Conservation (phyloP, 2,888 invertebrate species). For the Zonitis immaculata region DNA sequence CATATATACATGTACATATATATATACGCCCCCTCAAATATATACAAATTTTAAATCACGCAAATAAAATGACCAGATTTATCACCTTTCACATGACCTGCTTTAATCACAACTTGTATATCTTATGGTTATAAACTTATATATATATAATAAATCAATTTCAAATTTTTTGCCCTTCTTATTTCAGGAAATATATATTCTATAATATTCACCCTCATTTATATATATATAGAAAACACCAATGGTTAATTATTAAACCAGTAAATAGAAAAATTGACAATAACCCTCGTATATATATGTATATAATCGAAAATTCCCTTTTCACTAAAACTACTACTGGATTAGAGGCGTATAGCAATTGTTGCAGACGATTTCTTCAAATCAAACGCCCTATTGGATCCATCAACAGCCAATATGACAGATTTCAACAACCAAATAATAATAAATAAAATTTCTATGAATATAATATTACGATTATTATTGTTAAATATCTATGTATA, state of each 20-base stretch:
- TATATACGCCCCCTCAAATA: conserved; percentile 19
- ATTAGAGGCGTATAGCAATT: conserved; percentile 1
- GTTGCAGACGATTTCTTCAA: conserved; percentile 3
- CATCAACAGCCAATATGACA: background rate
- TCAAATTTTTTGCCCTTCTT: conserved; percentile 1
- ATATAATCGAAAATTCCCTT: background rate
- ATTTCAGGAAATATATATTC: background rate
- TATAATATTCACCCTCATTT: background rate
- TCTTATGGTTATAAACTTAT: background rate
- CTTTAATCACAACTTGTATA: conserved; percentile 1
- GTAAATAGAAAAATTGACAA: background rate
- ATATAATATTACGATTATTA: too few relatives aligned
- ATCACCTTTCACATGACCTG: conserved; percentile 34
- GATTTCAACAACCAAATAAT: background rate
- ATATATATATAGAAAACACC: too few relatives aligned
- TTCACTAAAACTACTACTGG: background rate
- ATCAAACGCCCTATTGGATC: conserved; percentile 5
- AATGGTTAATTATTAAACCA: background rate
- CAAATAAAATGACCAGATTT: conserved; percentile 38
- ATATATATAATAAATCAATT: background rate
- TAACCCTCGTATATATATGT: background rate
- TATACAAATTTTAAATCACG: conserved; percentile 33
- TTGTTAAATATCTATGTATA: too few relatives aligned
- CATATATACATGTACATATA: too few relatives aligned
- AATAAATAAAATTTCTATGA: too few relatives aligned